Conservation (phyloP, 1,140 invertebrate species). For the Pachypeltis micranthus region DNA sequence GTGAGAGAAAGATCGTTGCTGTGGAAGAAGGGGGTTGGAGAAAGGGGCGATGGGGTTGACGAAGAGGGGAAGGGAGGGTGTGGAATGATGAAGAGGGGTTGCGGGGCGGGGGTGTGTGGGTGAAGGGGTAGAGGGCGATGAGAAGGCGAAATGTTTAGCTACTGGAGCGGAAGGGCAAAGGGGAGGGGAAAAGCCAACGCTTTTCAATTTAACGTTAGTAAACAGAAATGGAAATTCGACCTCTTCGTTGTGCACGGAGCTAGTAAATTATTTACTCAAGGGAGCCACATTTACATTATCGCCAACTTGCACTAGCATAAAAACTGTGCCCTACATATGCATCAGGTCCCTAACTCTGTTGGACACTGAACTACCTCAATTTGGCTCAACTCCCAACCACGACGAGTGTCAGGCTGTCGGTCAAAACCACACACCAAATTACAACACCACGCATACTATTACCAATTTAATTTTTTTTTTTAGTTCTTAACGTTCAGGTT, state of each 20-base stretch:
- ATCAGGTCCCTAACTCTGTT: not conserved
- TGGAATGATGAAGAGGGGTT: not conserved
- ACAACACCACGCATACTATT: not conserved
- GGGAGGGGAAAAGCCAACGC: not conserved
- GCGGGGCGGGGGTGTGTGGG: not conserved
- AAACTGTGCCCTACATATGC: not conserved
- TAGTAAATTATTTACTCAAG: not conserved
- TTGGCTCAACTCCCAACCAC: too few species aligned
- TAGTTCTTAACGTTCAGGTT: not conserved
- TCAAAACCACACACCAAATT: too few species aligned
- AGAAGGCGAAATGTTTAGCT: not conserved
- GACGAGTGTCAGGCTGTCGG: too few species aligned
- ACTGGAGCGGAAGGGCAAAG: not conserved
- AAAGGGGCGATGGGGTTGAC: not conserved
- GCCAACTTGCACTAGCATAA: not conserved
- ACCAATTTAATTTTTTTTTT: not conserved
- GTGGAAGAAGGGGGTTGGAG: not conserved
- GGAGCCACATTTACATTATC: not conserved
- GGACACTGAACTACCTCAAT: too few species aligned
- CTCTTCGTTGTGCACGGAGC: not conserved
- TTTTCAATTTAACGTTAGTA: not conserved
- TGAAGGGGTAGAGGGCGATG: not conserved
- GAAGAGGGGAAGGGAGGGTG: not conserved
- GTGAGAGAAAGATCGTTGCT: not conserved
- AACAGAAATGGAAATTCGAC: not conserved